Conservation (phyloP, 1,140 invertebrate genomes). For the Philaenus spumarius region DNA sequence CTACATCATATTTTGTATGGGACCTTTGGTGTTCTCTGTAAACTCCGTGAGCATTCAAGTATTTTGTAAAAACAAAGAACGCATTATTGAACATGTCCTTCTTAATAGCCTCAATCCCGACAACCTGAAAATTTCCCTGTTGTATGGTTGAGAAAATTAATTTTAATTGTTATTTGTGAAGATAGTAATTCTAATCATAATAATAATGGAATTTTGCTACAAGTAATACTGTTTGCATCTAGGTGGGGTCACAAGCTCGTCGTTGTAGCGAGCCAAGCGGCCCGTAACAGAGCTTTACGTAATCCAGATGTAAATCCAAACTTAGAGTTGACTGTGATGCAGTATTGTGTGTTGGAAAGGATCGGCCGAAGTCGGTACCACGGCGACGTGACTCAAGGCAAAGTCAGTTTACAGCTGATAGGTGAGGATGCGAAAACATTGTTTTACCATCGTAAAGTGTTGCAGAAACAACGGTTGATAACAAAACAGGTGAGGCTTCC, state of each 20-base stretch:
- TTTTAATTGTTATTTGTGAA: too few species aligned
- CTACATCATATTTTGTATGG: too few species aligned
- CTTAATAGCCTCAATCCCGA: too few species aligned
- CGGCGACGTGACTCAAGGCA: conserved; percentile 64
- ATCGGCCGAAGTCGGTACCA: conserved; percentile 63
- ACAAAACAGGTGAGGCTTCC: conserved; percentile 53
- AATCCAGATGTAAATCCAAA: conserved; percentile 44
- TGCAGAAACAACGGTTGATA: conserved; percentile 53
- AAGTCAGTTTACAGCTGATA: conserved; percentile 46
- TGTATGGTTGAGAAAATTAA: too few species aligned
- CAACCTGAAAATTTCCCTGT: too few species aligned
- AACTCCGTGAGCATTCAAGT: too few species aligned
- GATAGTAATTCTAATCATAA: too few species aligned
- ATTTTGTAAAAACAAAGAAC: too few species aligned
- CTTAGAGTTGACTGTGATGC: conserved; percentile 46
- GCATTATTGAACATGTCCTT: too few species aligned
- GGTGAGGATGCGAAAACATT: conserved; percentile 54
- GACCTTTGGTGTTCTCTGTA: too few species aligned
- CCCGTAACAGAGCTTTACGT: conserved; percentile 51
- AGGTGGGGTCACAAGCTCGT: conserved; percentile 57
- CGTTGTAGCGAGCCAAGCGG: conserved; percentile 61
- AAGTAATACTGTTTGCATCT: too few species aligned
- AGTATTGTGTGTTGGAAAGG: conserved; percentile 68
- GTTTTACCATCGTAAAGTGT: conserved; percentile 57
- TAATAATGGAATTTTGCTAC: too few species aligned